Percentiles rank a stretch among this genome's conserved stretches.
These are phyloP conservation scores for Neoitamus cyanurus DNA, from an alignment of 2,888 invertebrate species.

Conservation along the genomic window DNA sequence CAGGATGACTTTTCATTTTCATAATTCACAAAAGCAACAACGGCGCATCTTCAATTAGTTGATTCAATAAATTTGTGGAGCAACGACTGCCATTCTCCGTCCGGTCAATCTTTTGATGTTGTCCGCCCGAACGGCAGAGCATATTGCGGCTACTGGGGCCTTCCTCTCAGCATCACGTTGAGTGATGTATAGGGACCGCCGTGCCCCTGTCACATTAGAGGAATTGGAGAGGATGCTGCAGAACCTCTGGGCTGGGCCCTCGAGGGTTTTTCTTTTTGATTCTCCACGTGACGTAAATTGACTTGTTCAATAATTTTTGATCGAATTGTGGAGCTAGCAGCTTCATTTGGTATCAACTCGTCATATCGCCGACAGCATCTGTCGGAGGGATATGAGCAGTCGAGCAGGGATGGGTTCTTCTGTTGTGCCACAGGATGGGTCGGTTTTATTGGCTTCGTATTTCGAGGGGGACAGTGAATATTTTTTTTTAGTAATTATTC, in stretches of 20 bases:
- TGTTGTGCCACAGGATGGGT: neutral
- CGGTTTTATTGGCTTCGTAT: neutral
- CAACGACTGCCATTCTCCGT: neutral
- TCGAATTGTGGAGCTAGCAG: slow-evolving; percentile 16
- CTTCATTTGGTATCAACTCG: slow-evolving; percentile 9
- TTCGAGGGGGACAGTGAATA: neutral
- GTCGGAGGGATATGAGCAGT: neutral
- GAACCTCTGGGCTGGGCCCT: neutral
- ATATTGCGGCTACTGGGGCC: neutral
- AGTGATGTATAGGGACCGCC: neutral
- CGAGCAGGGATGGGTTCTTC: neutral
- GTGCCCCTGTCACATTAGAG: neutral
- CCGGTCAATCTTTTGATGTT: slow-evolving; percentile 14
- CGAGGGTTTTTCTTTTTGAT: neutral
- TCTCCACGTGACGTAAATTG: slow-evolving; percentile 30
- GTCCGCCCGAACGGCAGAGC: neutral
- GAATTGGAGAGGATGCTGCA: neutral
- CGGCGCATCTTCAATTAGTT: neutral
- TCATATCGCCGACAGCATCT: neutral
- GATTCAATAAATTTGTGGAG: slow-evolving; percentile 20
- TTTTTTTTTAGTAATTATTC: neutral
- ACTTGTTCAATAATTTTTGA: slow-evolving; percentile 35
- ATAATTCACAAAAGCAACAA: slow-evolving; percentile 6
- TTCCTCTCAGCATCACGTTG: neutral
- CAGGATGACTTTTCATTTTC: slow-evolving; percentile 5